Conservation (phyloP, 2,888 invertebrate genomes). For the Pharmacophagus antenor region DNA sequence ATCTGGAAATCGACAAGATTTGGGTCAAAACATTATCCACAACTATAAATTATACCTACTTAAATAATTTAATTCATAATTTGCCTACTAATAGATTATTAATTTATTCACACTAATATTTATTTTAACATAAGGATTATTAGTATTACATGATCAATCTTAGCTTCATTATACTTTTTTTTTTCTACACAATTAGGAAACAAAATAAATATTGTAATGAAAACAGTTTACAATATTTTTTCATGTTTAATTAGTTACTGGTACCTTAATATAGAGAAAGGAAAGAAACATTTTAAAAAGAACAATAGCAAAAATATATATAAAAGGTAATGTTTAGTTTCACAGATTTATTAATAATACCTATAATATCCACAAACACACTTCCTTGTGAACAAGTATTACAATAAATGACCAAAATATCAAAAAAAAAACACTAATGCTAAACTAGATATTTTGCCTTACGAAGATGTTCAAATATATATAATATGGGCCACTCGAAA, state of each 20-base stretch:
- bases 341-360: too few species aligned
- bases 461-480: too few species aligned
- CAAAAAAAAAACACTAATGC: too few species aligned
- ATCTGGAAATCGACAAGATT: conserved; percentile 3
- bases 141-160: background rate
- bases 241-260: background rate
- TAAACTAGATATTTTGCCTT: too few species aligned
- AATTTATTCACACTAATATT: background rate
- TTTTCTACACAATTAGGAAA: background rate
- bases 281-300: too few species aligned
- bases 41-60: background rate
- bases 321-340: too few species aligned
- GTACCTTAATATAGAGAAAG: background rate
- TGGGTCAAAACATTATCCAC: conserved; percentile 1
- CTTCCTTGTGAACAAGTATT: too few species aligned
- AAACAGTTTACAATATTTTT: background rate
- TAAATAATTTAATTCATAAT: background rate
- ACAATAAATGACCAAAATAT: too few species aligned
- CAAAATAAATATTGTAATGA: background rate
- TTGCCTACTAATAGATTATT: background rate
- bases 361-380: too few species aligned
- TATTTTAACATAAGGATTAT: background rate
- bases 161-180: too few species aligned
- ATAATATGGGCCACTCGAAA: too few species aligned
- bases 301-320: too few species aligned